Conservation (phyloP, 2,113 vertebrate genomes). For the Pygoscelis antarcticus region DNA sequence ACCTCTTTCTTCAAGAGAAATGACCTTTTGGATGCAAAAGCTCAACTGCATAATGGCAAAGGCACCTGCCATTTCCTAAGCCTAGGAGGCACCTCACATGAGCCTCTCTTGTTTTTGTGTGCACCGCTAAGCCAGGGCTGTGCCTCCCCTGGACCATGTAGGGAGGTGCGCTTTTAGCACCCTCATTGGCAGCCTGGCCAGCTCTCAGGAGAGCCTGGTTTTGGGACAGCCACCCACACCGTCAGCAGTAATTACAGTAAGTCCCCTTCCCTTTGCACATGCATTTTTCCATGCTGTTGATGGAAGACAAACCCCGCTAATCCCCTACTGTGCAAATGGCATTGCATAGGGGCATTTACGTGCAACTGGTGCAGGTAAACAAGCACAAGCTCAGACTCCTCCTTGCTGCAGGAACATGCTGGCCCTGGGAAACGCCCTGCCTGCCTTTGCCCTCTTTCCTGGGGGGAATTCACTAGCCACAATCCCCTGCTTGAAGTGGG, state of each 20-base stretch:
- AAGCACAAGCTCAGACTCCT: background rate
- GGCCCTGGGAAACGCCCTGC: background rate
- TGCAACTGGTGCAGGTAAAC: background rate
- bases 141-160: fast-evolving
- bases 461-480: background rate
- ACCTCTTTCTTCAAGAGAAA: background rate
- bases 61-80: background rate
- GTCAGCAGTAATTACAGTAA: background rate
- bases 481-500: background rate
- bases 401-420: fast-evolving
- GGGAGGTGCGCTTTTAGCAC: background rate
- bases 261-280: background rate
- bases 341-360: background rate
- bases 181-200: background rate
- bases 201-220: background rate
- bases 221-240: background rate
- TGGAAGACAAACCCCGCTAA: background rate
- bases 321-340: background rate
- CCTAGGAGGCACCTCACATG: background rate
- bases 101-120: background rate
- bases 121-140: background rate
- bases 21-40: background rate
- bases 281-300: background rate
- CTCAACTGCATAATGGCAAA: background rate
- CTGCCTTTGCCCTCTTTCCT: constrained; percentile 23